Base-by-base conservation (phyloP, 2,888 invertebrate genomes). In the Meiosimyza platycephala region DNA sequence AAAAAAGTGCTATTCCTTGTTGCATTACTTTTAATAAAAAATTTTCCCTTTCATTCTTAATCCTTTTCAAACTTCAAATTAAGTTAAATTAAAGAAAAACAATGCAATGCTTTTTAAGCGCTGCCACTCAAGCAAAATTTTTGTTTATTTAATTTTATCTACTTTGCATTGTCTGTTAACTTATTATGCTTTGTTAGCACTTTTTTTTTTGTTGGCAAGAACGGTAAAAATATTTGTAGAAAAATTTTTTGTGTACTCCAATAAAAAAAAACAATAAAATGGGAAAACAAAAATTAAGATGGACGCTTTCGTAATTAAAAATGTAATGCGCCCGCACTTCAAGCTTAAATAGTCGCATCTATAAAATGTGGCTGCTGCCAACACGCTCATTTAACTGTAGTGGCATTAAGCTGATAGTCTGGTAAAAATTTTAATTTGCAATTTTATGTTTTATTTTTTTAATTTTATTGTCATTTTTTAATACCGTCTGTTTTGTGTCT, bases 301-400 rank as follows among this genome's bases (percentile, higher is more conserved):
- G 52, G 64, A 52, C 18, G 52, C 28, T 51, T 62, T 50, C 12
- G 50, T 51, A 51, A 65, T 65, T 65, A 65, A 51, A 65, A 65
- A 28, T 65, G 22, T 18, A 51, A 51, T 18, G 52, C 9, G 22
- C 15, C 13, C 13, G 11, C 47, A 4, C 13, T 51, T 48, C 18
- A 13, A 47, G 62, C 62, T 13, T 6, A n/a, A 9, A 13, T n/a
- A 15, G 15, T 6, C n/a, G 12, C 15, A 6, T 47, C 15, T 16
- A 40, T 62, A 6, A 47, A n/a, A 47, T 18, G 62, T 22, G 5
- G 40, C 9, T 2, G 9, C 57, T 40, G 40, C 40, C 2, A 18
- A 22, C 28, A 2, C 18, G 16, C 40, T n/a, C 47, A 62, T 16
- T 40, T 40, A 47, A 62, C 2, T 40, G 62, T n/a, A 47, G 40